Conservation (phyloP, 2,797 vertebrate genomes). For the Enteromius anoplus region DNA sequence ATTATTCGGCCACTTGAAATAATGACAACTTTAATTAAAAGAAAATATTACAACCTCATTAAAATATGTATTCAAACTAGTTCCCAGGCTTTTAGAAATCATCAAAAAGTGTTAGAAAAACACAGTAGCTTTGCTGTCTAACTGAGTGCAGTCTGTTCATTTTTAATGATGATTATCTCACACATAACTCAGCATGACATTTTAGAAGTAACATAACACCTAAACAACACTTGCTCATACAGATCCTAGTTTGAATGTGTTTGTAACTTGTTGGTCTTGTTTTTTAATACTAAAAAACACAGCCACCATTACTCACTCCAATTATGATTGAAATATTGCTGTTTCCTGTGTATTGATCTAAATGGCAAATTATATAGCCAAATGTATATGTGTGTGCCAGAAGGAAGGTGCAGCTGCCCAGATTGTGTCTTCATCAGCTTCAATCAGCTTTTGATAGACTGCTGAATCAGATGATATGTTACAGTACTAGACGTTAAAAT, state of each 20-base stretch:
- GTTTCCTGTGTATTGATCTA: neutral
- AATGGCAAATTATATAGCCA: neutral
- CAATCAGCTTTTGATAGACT: neutral
- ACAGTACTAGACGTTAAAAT: neutral
- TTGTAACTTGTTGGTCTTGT: neutral
- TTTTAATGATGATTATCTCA: constrained; percentile 19
- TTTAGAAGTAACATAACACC: constrained; percentile 2
- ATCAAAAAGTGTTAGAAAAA: neutral
- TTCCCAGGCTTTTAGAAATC: neutral
- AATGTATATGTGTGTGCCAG: constrained; percentile 2
- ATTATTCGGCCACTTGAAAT: neutral
- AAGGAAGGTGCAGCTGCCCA: constrained; percentile 6
- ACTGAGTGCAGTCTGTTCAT: neutral
- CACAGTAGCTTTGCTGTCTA: neutral
- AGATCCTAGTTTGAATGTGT: neutral
- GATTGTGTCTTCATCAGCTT: neutral
- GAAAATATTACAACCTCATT: neutral
- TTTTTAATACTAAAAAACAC: neutral
- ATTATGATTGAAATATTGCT: neutral
- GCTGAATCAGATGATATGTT: neutral
- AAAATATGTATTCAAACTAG: neutral
- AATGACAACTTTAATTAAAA: neutral
- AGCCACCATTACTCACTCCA: neutral
- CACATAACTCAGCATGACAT: neutral
- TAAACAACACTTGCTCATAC: constrained; percentile 7